Evolutionary conservation across 2,797 vertebrate species (phyloP).

Genomic region (Ptychobarbus kaznakovi): DNA sequence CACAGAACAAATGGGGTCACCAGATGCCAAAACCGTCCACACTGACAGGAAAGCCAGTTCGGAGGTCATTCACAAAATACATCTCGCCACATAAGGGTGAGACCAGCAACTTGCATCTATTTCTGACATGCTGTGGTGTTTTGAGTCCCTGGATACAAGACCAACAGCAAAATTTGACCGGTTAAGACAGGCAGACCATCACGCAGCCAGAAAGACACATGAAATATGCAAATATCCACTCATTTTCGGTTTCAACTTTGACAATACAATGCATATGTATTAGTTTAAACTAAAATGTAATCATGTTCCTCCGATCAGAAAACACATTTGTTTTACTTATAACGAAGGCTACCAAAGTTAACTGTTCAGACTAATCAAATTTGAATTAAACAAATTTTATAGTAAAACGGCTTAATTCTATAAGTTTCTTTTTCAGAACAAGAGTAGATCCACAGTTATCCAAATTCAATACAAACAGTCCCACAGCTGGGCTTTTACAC

Average conservation of each 20-base stretch:
- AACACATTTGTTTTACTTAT: background rate
- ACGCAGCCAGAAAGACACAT: background rate
- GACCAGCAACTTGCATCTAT: conserved; percentile 56
- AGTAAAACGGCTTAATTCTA: background rate
- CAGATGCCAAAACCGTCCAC: conserved; percentile 70
- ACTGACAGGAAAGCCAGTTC: conserved; percentile 72
- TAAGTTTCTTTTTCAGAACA: background rate
- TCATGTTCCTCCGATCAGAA: background rate
- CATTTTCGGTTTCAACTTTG: background rate
- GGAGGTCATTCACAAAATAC: conserved; percentile 66
- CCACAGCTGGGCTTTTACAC: background rate
- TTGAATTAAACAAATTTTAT: background rate
- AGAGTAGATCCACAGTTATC: background rate
- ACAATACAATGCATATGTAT: background rate
- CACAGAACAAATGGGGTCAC: conserved; percentile 70
- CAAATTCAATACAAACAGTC: background rate
- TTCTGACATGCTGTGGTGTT: conserved; percentile 55
- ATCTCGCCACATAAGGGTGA: conserved; percentile 60
- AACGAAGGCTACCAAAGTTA: background rate
- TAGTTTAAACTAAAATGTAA: conserved; percentile 23
- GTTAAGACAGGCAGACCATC: background rate
- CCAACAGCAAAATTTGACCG: conserved; percentile 28
- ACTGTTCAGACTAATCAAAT: background rate
- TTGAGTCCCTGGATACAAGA: conserved; percentile 37
- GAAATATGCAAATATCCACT: conserved; percentile 24